These are phyloP conservation scores for Pungitius pungitius DNA, from an alignment of 2,113 vertebrate genomes.

Conservation along the genomic window DNA sequence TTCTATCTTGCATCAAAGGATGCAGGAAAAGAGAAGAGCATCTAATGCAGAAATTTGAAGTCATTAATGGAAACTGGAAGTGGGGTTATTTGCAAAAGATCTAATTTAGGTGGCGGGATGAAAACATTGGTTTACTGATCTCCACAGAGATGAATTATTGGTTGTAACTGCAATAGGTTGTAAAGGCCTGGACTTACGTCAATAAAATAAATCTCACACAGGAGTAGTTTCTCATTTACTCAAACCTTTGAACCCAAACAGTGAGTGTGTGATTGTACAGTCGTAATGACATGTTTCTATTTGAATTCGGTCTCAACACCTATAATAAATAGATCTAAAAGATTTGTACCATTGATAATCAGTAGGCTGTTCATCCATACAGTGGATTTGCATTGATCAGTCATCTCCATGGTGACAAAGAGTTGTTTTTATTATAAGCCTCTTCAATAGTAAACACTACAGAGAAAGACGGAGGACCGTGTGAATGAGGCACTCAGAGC, in stretches of 20 bases:
- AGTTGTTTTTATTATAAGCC: not conserved
- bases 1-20: not conserved
- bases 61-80: constrained; percentile 20
- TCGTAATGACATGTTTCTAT: not conserved
- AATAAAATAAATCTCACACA: not conserved
- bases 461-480: not conserved
- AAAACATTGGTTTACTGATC: not conserved
- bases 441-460: not conserved
- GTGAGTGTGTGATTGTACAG: not conserved
- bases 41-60: not conserved
- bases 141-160: not conserved
- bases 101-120: not conserved
- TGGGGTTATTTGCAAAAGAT: not conserved
- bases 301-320: not conserved
- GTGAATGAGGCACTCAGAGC: not conserved
- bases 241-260: not conserved
- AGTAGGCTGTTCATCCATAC: not conserved
- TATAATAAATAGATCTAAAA: not conserved
- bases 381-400: not conserved
- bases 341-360: too few relatives aligned
- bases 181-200: not conserved
- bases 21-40: constrained; percentile 10
- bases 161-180: not conserved
- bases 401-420: not conserved
- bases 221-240: not conserved